These are phyloP conservation scores for Patiria miniata DNA, from an alignment of 35 echinoderm and acorn worm species.

Conservation along the genomic window DNA sequence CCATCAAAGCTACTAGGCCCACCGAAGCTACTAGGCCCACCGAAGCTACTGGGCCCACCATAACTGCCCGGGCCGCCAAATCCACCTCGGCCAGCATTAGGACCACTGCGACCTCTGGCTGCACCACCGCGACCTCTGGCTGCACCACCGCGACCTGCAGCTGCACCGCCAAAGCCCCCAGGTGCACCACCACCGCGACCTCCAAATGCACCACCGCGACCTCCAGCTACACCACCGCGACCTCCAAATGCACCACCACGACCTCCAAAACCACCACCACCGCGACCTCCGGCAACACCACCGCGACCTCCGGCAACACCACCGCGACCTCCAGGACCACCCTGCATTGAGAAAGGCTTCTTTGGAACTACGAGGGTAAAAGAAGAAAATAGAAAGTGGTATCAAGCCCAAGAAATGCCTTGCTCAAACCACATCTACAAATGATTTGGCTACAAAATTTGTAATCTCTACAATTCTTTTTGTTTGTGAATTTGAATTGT, in stretches of 20 bases:
- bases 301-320: not conserved
- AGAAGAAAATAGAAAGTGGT: no score
- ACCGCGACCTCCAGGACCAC: not conserved
- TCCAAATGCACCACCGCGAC: not conserved
- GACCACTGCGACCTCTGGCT: not conserved
- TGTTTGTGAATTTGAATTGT: no score
- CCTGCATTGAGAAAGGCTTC: not conserved
- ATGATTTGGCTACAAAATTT: no score
- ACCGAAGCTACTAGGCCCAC: not conserved
- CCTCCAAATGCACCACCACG: slow-evolving; percentile 14
- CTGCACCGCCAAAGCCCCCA: not conserved
- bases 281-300: not conserved
- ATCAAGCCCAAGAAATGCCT: no score
- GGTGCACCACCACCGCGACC: not conserved
- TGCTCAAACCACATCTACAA: no score
- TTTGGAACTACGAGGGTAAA: not conserved
- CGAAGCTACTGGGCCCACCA: no score
- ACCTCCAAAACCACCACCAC: slow-evolving; percentile 12
- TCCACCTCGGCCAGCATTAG: not conserved
- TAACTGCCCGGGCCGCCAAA: not conserved
- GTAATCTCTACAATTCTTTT: no score
- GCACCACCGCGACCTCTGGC: not conserved
- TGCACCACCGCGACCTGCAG: not conserved
- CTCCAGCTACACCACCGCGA: not conserved
- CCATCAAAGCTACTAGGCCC: not conserved